phyloP scores from a whole-genome alignment of 2,113 vertebrate species.

The Ursus arctos region DNA sequence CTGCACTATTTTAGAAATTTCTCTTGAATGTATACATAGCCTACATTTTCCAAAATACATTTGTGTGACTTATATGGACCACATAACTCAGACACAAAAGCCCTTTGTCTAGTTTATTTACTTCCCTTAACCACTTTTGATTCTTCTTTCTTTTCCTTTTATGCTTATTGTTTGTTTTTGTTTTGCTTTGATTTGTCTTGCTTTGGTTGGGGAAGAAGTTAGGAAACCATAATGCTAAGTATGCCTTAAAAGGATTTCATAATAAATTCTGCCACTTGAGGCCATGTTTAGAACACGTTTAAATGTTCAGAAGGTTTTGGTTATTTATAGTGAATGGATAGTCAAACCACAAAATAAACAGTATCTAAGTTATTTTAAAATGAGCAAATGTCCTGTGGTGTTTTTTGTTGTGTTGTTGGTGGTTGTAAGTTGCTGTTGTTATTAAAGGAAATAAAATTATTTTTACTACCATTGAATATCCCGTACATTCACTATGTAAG shows the following conservation, averaged over 20 bases:
- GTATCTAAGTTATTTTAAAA: constrained; percentile 65
- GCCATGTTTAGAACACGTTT: constrained; percentile 55
- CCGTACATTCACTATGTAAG: background rate
- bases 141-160: background rate
- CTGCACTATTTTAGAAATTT: constrained; percentile 14
- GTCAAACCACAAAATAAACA: background rate
- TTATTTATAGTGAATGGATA: constrained; percentile 43
- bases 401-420: background rate
- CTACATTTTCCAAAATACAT: constrained; percentile 32
- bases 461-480: constrained; percentile 32
- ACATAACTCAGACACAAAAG: constrained; percentile 20
- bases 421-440: constrained; percentile 18
- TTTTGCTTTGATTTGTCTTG: constrained; percentile 56
- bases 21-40: background rate
- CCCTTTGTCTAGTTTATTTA: constrained; percentile 42
- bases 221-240: constrained; percentile 56
- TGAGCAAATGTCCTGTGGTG: constrained; percentile 5
- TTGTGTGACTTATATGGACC: constrained; percentile 16
- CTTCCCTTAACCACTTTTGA: constrained; percentile 26
- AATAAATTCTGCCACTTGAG: constrained; percentile 63
- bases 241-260: constrained; percentile 62
- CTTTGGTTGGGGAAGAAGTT: constrained; percentile 33
- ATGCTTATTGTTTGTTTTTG: constrained; percentile 37
- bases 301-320: constrained; percentile 55
- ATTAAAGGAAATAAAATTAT: constrained; percentile 40